phyloP scores from a whole-genome alignment of 1,140 invertebrate genomes.

The Halyomorpha halys region DNA sequence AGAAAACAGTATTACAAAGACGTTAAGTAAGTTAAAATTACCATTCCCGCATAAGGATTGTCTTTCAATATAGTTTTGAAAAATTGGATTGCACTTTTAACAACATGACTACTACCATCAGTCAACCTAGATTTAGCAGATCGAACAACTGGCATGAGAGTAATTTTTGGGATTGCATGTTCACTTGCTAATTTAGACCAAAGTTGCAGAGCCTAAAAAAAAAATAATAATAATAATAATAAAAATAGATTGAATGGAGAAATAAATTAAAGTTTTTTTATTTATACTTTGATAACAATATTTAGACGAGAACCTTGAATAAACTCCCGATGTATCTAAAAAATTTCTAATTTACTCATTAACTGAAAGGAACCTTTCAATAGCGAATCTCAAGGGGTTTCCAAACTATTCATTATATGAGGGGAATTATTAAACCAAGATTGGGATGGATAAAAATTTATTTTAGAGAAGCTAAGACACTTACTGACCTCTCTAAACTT shows the following conservation, averaged over 20 bases:
- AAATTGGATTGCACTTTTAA: conserved; percentile 31
- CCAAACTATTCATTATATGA: too few species aligned
- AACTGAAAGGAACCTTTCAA: too few species aligned
- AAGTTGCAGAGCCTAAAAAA: conserved; percentile 31
- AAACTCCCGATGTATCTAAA: too few species aligned
- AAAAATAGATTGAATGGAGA: neutral
- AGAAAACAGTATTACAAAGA: neutral
- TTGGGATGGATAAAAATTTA: too few species aligned
- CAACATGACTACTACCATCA: conserved; percentile 32
- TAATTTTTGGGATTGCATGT: conserved; percentile 29
- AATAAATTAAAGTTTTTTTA: neutral
- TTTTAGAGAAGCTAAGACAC: too few species aligned
- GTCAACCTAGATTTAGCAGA: conserved; percentile 28
- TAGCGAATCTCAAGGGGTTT: too few species aligned
- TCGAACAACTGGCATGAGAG: conserved; percentile 23
- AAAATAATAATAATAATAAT: too few species aligned
- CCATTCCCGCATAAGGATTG: conserved; percentile 31
- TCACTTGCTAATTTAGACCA: conserved; percentile 27
- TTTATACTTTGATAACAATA: too few species aligned
- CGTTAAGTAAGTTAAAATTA: conserved; percentile 12
- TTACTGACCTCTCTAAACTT: too few species aligned
- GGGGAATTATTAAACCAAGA: too few species aligned
- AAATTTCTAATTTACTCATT: too few species aligned
- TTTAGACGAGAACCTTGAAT: too few species aligned
- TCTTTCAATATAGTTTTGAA: conserved; percentile 29